phyloP scores from a whole-genome alignment of 2,797 vertebrate genomes.

The Bovichtus variegatus region DNA sequence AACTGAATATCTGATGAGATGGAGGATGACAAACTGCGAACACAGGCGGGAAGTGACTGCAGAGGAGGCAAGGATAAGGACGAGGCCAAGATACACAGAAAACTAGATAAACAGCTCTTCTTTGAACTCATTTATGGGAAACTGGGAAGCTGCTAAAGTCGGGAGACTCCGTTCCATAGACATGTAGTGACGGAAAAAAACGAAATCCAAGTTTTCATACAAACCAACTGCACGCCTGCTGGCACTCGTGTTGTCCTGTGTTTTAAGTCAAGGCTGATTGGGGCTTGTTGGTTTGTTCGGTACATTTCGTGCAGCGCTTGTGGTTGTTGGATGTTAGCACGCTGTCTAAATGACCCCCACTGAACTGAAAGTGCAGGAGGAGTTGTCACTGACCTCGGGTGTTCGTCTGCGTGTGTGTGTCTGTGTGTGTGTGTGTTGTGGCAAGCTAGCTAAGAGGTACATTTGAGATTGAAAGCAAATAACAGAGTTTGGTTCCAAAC shows the following conservation, averaged over 20 bases:
- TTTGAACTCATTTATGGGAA: conserved; percentile 44
- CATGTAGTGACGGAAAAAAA: conserved; percentile 33
- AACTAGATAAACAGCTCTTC: conserved; percentile 17
- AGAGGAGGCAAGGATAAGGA: neutral
- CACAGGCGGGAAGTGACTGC: conserved; percentile 17
- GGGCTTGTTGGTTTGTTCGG: neutral
- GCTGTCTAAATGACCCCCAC: neutral
- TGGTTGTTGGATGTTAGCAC: conserved; percentile 7
- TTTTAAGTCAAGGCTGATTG: conserved; percentile 21
- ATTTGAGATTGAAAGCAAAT: conserved; percentile 43
- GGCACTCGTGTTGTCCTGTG: neutral
- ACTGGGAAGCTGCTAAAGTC: conserved; percentile 23
- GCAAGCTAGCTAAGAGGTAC: neutral
- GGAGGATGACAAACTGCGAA: conserved; percentile 4
- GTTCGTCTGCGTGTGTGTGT: neutral
- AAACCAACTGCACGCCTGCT: conserved; percentile 20
- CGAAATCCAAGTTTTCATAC: too few species aligned
- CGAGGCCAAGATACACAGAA: neutral
- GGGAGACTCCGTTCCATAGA: conserved; percentile 6
- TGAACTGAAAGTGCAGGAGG: conserved; percentile 8
- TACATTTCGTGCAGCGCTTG: neutral
- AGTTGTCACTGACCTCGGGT: neutral
- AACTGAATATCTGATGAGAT: conserved; percentile 19
- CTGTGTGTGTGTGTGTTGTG: neutral
- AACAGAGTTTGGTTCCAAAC: conserved; percentile 30